These are phyloP conservation scores for Periphyllus acericola DNA, from an alignment of 2,888 invertebrate genomes.

Conservation along the genomic window DNA sequence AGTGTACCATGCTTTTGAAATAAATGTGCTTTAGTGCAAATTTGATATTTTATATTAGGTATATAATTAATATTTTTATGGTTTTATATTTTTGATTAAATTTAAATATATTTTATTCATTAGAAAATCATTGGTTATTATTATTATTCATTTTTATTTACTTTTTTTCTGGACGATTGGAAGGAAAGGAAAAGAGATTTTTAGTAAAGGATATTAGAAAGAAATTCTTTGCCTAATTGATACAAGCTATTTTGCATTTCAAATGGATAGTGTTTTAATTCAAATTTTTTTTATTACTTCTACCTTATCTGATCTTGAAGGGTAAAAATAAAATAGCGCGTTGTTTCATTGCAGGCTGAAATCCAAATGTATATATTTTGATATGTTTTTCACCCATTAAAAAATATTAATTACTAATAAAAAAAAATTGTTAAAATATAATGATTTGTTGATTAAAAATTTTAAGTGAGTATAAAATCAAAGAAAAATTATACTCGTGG, in stretches of 20 bases:
- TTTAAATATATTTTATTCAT: conserved; percentile 8
- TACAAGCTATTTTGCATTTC: not conserved
- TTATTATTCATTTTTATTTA: not conserved
- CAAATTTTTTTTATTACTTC: not conserved
- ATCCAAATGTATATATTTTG: conserved; percentile 12
- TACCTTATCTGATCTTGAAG: conserved; percentile 11
- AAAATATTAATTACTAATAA: not conserved
- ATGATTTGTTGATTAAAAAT: not conserved
- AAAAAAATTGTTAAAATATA: not conserved
- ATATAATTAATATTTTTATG: not conserved
- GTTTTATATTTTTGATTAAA: conserved; percentile 13
- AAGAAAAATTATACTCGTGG: not conserved
- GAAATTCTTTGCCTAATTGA: not conserved
- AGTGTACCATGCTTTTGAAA: conserved; percentile 27
- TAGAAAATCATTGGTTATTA: not conserved
- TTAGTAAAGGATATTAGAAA: not conserved
- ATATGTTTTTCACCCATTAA: not conserved
- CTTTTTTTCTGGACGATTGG: not conserved
- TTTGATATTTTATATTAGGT: not conserved
- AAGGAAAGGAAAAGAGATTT: not conserved
- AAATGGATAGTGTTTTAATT: not conserved
- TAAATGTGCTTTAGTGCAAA: conserved; percentile 6
- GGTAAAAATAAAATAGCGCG: conserved; percentile 1
- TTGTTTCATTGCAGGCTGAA: conserved; percentile 24
- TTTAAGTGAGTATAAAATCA: not conserved